Evolutionary conservation across 2,888 invertebrate species (phyloP).

Genomic region (Ecdyonurus torrentis): DNA sequence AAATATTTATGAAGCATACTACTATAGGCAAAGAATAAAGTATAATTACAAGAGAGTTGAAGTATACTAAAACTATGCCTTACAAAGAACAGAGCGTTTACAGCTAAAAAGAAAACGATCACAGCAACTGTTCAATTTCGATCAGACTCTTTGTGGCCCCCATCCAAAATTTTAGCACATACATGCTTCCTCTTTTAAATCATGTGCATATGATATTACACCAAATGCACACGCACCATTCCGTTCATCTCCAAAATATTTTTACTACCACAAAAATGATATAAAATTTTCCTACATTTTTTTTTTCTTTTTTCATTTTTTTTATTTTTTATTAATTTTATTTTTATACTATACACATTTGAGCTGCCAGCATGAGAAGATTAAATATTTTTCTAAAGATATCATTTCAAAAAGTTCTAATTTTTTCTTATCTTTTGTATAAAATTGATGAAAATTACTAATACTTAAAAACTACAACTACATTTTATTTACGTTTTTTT

Average conservation of each 20-base stretch:
- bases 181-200: not conserved
- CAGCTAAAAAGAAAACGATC: not conserved
- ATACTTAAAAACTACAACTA: not conserved
- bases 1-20: not conserved
- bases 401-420: not conserved
- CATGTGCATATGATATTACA: not conserved
- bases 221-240: not conserved
- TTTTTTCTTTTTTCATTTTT: not conserved
- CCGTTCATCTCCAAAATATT: not conserved
- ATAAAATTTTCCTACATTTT: not conserved
- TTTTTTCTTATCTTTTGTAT: not conserved
- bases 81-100: not conserved
- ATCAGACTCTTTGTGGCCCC: not conserved
- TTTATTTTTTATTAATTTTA: too few relatives aligned
- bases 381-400: not conserved
- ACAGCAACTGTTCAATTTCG: not conserved
- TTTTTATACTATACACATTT: not conserved
- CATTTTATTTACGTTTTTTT: too few relatives aligned
- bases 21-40: not conserved
- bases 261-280: not conserved
- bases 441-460: not conserved
- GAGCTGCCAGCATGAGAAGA: not conserved
- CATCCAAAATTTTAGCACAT: not conserved
- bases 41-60: not conserved
- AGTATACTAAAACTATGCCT: not conserved